These are phyloP conservation scores for Tetranychus urticae DNA, from an alignment of 1,140 invertebrate species.

Conservation along the genomic window DNA sequence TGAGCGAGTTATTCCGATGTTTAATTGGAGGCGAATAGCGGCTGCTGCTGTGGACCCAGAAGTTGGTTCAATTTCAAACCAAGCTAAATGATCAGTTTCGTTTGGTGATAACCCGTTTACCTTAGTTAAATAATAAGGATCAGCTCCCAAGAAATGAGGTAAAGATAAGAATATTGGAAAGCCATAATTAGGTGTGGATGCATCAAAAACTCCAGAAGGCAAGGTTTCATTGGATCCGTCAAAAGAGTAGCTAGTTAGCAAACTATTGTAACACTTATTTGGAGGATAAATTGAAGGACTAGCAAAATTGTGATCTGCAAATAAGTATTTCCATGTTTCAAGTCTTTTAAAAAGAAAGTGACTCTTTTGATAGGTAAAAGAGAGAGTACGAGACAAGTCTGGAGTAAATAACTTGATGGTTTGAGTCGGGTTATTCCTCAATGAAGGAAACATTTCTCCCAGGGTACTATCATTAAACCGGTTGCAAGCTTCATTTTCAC, in stretches of 20 bases:
- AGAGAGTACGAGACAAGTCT: slow-evolving; percentile 6
- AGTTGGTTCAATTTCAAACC: slow-evolving; percentile 60
- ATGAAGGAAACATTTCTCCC: slow-evolving; percentile 4
- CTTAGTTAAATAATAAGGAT: slow-evolving; percentile 38
- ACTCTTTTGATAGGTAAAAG: neutral
- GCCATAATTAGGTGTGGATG: slow-evolving; percentile 22
- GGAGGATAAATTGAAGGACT: slow-evolving; percentile 6
- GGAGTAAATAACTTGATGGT: slow-evolving; percentile 6
- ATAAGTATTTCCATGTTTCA: neutral
- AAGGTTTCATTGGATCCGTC: neutral
- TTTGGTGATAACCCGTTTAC: slow-evolving; percentile 47
- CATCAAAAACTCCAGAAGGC: slow-evolving; percentile 10
- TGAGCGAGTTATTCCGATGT: slow-evolving; percentile 8
- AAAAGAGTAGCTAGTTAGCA: neutral
- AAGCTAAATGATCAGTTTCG: slow-evolving; percentile 48
- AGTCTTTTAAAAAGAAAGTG: neutral
- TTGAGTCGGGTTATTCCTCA: neutral
- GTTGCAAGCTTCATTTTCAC: slow-evolving; percentile 3
- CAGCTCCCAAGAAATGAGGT: slow-evolving; percentile 68
- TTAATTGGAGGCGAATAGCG: slow-evolving; percentile 11
- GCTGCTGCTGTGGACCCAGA: slow-evolving; percentile 10
- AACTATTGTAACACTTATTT: slow-evolving; percentile 5
- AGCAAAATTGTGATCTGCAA: neutral
- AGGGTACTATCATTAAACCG: slow-evolving; percentile 1
- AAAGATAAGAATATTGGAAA: slow-evolving; percentile 66